phyloP scores from a whole-genome alignment of 2,888 invertebrate genomes.

The Chaetogeoica ovagalla region DNA sequence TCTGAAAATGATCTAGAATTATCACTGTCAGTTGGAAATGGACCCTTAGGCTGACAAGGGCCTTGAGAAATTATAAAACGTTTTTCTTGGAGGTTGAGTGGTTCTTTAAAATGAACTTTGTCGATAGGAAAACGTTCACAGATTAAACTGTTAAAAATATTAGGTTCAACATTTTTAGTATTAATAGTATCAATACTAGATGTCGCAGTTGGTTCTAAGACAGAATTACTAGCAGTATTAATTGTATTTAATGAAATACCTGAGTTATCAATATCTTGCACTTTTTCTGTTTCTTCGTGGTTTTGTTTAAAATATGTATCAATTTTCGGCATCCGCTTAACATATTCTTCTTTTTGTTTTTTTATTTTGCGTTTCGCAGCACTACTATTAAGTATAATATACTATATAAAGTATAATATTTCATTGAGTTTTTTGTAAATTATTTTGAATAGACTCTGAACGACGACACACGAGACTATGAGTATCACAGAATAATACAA shows the following conservation, averaged over 20 bases:
- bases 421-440: too few relatives aligned
- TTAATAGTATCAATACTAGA: slow-evolving; percentile 24
- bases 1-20: too few relatives aligned
- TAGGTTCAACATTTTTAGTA: slow-evolving; percentile 35
- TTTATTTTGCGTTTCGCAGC: slow-evolving; percentile 25
- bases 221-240: slow-evolving; percentile 21
- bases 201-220: slow-evolving; percentile 15
- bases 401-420: too few relatives aligned
- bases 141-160: slow-evolving; percentile 38
- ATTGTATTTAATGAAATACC: slow-evolving; percentile 18
- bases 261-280: slow-evolving; percentile 24
- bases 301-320: slow-evolving; percentile 12
- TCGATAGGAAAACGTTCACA: slow-evolving; percentile 34
- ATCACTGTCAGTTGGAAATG: too few relatives aligned
- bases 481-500: slow-evolving; percentile 29
- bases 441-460: slow-evolving; percentile 20
- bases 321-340: slow-evolving; percentile 20
- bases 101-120: slow-evolving; percentile 39
- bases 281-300: slow-evolving; percentile 16
- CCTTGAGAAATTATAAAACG: too few relatives aligned
- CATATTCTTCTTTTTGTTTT: slow-evolving; percentile 24
- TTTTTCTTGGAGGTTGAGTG: slow-evolving; percentile 26
- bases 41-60: too few relatives aligned
- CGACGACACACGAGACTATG: slow-evolving; percentile 1
- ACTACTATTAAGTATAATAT: slow-evolving; percentile 15